Evolutionary conservation across 2,113 vertebrate species (phyloP).

Genomic region (Helogale parvula): DNA sequence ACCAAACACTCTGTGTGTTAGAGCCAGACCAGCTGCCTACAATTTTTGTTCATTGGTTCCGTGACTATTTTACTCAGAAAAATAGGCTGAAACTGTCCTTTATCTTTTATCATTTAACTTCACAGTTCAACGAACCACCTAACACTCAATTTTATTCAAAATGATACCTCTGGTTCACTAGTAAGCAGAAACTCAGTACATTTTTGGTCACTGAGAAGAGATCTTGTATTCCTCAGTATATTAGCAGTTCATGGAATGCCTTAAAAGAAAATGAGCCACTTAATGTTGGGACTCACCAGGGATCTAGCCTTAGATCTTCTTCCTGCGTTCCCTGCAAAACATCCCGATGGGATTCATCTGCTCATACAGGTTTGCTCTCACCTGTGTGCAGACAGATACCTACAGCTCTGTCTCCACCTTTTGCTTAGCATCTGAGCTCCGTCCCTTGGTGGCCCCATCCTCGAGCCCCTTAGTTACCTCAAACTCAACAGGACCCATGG

Average conservation of each 20-base stretch:
- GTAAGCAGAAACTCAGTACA: not conserved
- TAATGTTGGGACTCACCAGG: not conserved
- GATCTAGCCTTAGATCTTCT: not conserved
- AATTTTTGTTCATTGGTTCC: not conserved
- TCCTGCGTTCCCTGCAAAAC: no score
- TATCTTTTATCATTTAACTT: not conserved
- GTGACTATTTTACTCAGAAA: not conserved
- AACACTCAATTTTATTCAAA: not conserved
- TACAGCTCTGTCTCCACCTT: not conserved
- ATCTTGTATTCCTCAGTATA: not conserved
- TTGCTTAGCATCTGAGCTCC: not conserved
- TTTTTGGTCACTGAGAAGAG: not conserved
- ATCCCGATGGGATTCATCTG: rapidly evolving
- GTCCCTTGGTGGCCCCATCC: not conserved
- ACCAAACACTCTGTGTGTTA: not conserved
- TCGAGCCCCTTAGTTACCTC: not conserved
- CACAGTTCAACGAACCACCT: not conserved
- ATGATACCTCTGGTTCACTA: not conserved
- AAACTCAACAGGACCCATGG: not conserved
- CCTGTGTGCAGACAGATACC: no score
- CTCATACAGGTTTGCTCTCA: no score
- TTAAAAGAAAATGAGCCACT: not conserved
- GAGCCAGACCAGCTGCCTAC: not conserved
- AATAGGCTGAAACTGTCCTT: not conserved
- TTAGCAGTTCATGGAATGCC: not conserved